Evolutionary conservation across 1,140 invertebrate species (phyloP).

Genomic region (Aphidius ervi): DNA sequence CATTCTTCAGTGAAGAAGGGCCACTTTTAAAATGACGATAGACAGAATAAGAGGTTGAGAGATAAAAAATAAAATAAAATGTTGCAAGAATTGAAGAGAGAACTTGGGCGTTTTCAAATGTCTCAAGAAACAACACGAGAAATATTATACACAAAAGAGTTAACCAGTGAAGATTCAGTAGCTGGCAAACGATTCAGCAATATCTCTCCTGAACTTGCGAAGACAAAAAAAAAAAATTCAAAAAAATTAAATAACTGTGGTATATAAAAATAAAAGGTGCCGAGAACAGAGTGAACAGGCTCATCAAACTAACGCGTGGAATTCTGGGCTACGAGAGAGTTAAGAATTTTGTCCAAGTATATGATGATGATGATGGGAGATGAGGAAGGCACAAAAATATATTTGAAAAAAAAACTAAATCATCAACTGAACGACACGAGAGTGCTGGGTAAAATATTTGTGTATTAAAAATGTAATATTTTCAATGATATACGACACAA

Average conservation of each 20-base stretch:
- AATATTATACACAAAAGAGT: constrained; percentile 35
- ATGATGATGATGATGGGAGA: constrained; percentile 6
- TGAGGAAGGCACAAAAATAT: not conserved
- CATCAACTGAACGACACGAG: too few relatives aligned
- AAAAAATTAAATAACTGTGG: not conserved
- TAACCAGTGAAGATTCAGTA: constrained; percentile 38
- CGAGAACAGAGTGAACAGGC: constrained; percentile 22
- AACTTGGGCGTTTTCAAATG: too few relatives aligned
- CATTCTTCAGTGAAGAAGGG: constrained; percentile 13
- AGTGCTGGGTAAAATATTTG: too few relatives aligned
- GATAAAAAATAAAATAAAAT: not conserved
- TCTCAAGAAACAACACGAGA: too few relatives aligned
- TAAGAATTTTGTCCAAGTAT: too few relatives aligned
- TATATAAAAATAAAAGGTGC: constrained; percentile 26
- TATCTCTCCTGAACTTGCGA: constrained; percentile 24
- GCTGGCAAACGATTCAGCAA: constrained; percentile 22
- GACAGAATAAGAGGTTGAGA: not conserved
- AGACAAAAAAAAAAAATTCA: constrained; percentile 25
- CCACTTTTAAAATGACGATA: not conserved
- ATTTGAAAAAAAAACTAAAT: too few relatives aligned
- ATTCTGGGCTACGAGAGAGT: constrained; percentile 25
- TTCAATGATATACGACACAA: too few relatives aligned
- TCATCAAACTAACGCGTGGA: constrained; percentile 27
- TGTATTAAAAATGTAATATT: too few relatives aligned
- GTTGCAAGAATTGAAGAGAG: not conserved